Evolutionary conservation across 2,797 vertebrate species (phyloP).

Genomic region (Coracias cyanogaster): DNA sequence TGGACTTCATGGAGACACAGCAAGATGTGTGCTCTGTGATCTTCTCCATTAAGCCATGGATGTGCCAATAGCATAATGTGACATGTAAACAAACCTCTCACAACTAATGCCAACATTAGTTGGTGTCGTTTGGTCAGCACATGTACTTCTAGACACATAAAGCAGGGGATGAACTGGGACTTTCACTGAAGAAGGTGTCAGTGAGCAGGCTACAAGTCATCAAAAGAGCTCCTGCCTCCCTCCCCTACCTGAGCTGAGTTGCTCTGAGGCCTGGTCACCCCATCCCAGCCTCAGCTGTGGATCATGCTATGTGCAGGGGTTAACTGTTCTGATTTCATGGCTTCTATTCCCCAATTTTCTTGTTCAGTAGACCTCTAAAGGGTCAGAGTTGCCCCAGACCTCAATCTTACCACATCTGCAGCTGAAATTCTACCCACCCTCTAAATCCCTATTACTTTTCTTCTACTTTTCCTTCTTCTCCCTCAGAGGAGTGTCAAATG

Average conservation of each 20-base stretch:
- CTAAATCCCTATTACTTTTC: not conserved
- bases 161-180: not conserved
- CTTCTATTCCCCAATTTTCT: not conserved
- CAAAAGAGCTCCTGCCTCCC: not conserved
- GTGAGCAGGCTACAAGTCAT: not conserved
- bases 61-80: not conserved
- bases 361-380: not conserved
- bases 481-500: not conserved
- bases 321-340: not conserved
- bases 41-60: not conserved
- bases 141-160: not conserved
- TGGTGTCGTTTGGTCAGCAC: not conserved
- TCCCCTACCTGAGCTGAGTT: not conserved
- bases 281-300: not conserved
- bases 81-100: not conserved
- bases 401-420: not conserved
- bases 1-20: not conserved
- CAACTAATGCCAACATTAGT: accelerated
- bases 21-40: not conserved
- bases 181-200: not conserved
- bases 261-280: not conserved
- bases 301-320: not conserved
- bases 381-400: not conserved
- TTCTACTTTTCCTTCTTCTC: not conserved
- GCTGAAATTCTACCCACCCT: not conserved